Evolutionary conservation across 1,140 invertebrate species (phyloP), one percentile per base, ranked within the genome.

Genomic region (Drosophila albomicans): DNA sequence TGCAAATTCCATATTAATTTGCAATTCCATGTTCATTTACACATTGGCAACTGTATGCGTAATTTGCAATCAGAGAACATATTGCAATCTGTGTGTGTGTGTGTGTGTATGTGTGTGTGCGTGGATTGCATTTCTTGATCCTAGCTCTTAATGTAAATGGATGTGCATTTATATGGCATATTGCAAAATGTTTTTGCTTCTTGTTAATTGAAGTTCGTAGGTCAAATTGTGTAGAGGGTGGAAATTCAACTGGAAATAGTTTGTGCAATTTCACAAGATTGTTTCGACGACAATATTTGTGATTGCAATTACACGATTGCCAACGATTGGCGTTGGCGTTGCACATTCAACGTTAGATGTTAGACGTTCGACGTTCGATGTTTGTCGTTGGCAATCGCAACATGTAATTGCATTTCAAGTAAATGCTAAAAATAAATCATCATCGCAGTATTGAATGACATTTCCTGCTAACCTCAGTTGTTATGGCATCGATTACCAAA

Each of bases 1-100:
- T 79, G 67, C 82, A 52, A 25, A 43, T 56, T 41, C 52, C 46
- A 56, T 58, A 58, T 51, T 87, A 71, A 66, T 72, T 38, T 38
- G 35, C 35, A 38, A 38, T 66, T 72, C 20, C n/a, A 11, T n/a
- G 20, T 20, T 45, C 54, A 61, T 28, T 71, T 45, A 28, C 56
- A 52, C 51, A 61, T 59, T 68, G 38, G 72, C 68, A 69, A 20
- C 63, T 16, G 6, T 38, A 38, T n/a, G 25, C 66, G 46, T 86
- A 82, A 86, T 86, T 79, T 79, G 35, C 75, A 54, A 56, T 52
- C 52, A 20, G 38, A 28, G 11, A 11, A 20, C 25, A 5, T 13
- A 10, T 28, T 35, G 57, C 46, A 16, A 16, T 38, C n/a, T 13
- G 11, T 41, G 20, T 13, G 38, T 15, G 10, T 1, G 28, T 8